Evolutionary conservation across 1,140 invertebrate species (phyloP), one percentile per base, ranked within the genome.

Genomic region (Nomia melanderi): DNA sequence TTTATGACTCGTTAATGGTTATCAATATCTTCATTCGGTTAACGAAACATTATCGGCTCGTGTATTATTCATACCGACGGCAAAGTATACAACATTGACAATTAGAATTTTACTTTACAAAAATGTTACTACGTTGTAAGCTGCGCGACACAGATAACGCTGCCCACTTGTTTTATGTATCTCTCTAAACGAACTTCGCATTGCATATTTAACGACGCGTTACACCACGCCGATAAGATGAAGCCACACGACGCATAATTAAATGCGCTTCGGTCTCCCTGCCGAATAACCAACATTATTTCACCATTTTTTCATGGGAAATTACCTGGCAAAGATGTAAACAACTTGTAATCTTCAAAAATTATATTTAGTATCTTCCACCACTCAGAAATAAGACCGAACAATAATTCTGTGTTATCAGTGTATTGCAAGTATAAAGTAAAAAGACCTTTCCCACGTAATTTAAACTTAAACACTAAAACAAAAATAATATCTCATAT

Each of bases 41-140:
- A 36, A 39, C 20, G 44, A 27, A 29, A 17, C 47, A 5, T 20
- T 50, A 50, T 50, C 47, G 47, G n/a, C 20, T 17, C 44, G 20
- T 29, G 11, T 27, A 56, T 66, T 39, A 74, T 74, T 66, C 47
- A 74, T 50, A 33, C 23, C 17, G 29, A 17, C 5, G 17, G 17
- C 23, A 41, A 33, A 33, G 25, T 62, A 62, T 62, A 62, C 33
- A 39, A 36, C 11, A 25, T 9, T 1, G 20, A 39, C 71, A 62
- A 63, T 50, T 53, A 53, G 29, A n/a, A 53, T 64, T 73, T 36
- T 27, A 47, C 71, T 54, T 73, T 53, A 64, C 71, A 73, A 54
- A 65, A 56, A 62, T 41, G 60, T 63, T 27, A 23, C 31, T 27
- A 31, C 31, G 27, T 56, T 74, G 71, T 65, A 74, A 66, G 25